phyloP scores from a whole-genome alignment of 2,888 invertebrate genomes.

The Prosopocoilus inquinatus region DNA sequence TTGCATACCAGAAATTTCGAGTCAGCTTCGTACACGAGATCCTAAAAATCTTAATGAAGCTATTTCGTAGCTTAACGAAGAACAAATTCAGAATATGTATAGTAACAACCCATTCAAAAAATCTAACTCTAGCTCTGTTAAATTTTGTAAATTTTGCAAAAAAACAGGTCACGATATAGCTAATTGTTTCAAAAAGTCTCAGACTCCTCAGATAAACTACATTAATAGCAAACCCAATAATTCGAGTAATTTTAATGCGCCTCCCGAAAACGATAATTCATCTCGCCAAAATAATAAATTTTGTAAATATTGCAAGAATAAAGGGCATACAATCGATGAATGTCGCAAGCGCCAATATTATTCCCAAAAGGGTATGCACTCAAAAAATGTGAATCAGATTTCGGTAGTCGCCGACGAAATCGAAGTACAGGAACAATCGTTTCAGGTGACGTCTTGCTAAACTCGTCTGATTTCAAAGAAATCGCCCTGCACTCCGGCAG shows the following conservation, averaged over 20 bases:
- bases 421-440: not conserved
- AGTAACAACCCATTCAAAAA: not conserved
- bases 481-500: not conserved
- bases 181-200: too few species aligned
- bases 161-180: too few species aligned
- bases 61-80: conserved; percentile 7
- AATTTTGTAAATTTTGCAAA: too few species aligned
- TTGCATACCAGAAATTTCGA: conserved; percentile 1
- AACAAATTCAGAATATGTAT: conserved; percentile 12
- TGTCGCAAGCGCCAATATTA: conserved; percentile 10
- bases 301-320: conserved; percentile 9
- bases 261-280: too few species aligned
- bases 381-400: conserved; percentile 3
- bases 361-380: not conserved
- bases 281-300: not conserved
- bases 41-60: conserved; percentile 12
- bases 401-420: conserved; percentile 3
- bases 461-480: not conserved
- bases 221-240: too few species aligned
- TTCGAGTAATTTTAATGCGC: too few species aligned
- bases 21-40: not conserved
- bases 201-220: too few species aligned
- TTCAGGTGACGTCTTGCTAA: not conserved
- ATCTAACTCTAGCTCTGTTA: too few species aligned
- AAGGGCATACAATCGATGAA: conserved; percentile 9